phyloP scores from a whole-genome alignment of 2,888 invertebrate species.

The Pristionchus japonicus region DNA sequence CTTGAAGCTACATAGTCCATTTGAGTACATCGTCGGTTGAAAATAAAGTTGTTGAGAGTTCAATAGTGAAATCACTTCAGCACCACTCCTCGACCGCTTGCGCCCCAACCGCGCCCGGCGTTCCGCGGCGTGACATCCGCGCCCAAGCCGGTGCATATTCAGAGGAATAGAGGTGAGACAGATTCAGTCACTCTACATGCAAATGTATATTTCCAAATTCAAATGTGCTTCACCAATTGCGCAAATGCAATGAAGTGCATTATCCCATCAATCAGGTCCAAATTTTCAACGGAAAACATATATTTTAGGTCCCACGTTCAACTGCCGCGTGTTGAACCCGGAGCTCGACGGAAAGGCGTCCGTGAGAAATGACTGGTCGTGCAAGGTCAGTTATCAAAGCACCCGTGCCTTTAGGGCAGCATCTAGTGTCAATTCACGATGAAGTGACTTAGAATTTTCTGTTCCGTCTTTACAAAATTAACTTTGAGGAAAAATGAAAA shows the following conservation, averaged over 20 bases:
- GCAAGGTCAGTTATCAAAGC: neutral
- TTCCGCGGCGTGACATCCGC: neutral
- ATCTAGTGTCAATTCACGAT: too few species aligned
- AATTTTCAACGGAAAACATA: neutral
- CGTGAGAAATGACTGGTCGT: slow-evolving; percentile 36
- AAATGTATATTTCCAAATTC: neutral
- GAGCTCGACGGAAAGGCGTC: slow-evolving; percentile 44
- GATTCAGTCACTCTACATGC: neutral
- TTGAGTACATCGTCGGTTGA: too few species aligned
- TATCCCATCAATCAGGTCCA: neutral
- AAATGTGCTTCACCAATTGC: neutral
- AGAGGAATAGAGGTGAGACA: slow-evolving; percentile 33
- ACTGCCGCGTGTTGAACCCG: slow-evolving; percentile 47
- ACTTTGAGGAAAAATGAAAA: neutral
- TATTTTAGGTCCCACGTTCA: slow-evolving; percentile 42
- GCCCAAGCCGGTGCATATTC: slow-evolving; percentile 28
- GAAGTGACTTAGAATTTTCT: too few species aligned
- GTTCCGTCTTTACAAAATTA: too few species aligned
- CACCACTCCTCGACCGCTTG: neutral
- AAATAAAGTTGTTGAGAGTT: too few species aligned
- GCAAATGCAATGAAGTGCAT: neutral
- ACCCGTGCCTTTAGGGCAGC: neutral
- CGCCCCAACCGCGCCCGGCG: slow-evolving; percentile 21
- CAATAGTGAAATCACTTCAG: neutral
- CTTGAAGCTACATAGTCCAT: too few species aligned